phyloP scores from a whole-genome alignment of 2,797 vertebrate species.

The Diplodus puntazzo region DNA sequence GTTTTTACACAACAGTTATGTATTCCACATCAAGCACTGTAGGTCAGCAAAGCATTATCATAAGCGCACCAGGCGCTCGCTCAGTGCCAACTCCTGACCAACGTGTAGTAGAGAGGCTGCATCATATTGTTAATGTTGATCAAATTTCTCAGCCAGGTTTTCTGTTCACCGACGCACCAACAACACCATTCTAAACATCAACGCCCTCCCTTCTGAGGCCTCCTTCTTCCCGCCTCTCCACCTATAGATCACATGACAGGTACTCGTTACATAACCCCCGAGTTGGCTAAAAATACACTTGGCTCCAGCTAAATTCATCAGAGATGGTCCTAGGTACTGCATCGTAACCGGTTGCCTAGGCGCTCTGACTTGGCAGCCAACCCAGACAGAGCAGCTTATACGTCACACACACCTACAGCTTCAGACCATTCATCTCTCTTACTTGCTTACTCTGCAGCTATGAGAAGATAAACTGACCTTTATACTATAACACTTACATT shows the following conservation, averaged over 20 bases:
- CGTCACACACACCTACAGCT: slow-evolving; percentile 60
- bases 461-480: slow-evolving; percentile 35
- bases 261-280: slow-evolving; percentile 80
- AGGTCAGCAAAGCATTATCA: slow-evolving; percentile 36
- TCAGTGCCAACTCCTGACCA: slow-evolving; percentile 39
- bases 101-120: slow-evolving; percentile 12
- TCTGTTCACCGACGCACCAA: slow-evolving; percentile 36
- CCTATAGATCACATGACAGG: slow-evolving; percentile 80
- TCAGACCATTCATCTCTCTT: slow-evolving; percentile 65
- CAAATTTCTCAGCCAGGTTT: slow-evolving; percentile 35
- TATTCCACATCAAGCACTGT: slow-evolving; percentile 42
- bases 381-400: slow-evolving; percentile 46
- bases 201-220: slow-evolving; percentile 28
- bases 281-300: slow-evolving; percentile 82
- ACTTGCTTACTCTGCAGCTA: slow-evolving; percentile 38
- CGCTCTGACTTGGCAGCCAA: slow-evolving; percentile 54
- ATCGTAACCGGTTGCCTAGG: slow-evolving; percentile 43
- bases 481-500: slow-evolving; percentile 13
- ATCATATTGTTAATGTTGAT: slow-evolving; percentile 6
- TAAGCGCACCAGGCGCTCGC: slow-evolving; percentile 30
- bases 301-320: slow-evolving; percentile 75
- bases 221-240: slow-evolving; percentile 45
- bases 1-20: slow-evolving; percentile 45
- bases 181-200: slow-evolving; percentile 11
- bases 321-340: slow-evolving; percentile 51